Percentiles rank a stretch among this genome's conserved stretches.
These are phyloP conservation scores for Serranus cabrilla DNA, from an alignment of 2,797 vertebrate species.

Conservation along the genomic window DNA sequence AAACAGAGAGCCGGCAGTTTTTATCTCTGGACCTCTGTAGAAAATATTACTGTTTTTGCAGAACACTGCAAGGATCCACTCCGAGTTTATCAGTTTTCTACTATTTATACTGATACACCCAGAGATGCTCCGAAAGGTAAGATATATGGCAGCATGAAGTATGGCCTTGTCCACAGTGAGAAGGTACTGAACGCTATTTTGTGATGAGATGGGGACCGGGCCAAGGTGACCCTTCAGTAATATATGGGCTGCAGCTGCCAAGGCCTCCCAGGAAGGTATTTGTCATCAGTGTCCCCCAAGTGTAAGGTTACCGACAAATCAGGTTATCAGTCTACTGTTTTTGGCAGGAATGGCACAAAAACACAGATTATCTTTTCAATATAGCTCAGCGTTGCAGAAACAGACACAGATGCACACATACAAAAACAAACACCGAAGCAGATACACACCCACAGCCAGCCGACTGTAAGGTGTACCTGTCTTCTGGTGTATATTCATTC, in stretches of 20 bases:
- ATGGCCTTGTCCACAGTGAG: slow-evolving; percentile 78
- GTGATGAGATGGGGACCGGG: slow-evolving; percentile 81
- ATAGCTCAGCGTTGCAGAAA: slow-evolving; percentile 40
- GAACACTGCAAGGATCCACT: slow-evolving; percentile 51
- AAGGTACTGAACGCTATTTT: slow-evolving; percentile 77
- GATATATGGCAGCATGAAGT: slow-evolving; percentile 78
- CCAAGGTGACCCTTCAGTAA: slow-evolving; percentile 86
- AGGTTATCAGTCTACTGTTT: slow-evolving; percentile 83
- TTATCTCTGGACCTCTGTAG: slow-evolving; percentile 50
- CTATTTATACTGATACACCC: slow-evolving; percentile 75
- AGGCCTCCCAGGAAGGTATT: slow-evolving; percentile 85
- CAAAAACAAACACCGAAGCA: slow-evolving; percentile 26
- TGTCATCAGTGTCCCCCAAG: slow-evolving; percentile 83
- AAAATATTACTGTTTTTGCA: slow-evolving; percentile 67
- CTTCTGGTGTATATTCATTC: slow-evolving; percentile 4
- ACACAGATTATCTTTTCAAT: slow-evolving; percentile 78
- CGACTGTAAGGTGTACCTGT: slow-evolving; percentile 4
- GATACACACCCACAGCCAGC: slow-evolving; percentile 4
- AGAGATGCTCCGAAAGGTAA: slow-evolving; percentile 67
- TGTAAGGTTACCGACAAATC: slow-evolving; percentile 83
- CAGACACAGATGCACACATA: slow-evolving; percentile 26
- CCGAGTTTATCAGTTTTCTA: slow-evolving; percentile 72
- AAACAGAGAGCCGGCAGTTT: slow-evolving; percentile 55
- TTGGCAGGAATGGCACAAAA: slow-evolving; percentile 80
- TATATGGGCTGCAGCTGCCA: slow-evolving; percentile 84